Evolutionary conservation across 2,113 vertebrate species (phyloP).

Genomic region (Potamarius usumacintae): DNA sequence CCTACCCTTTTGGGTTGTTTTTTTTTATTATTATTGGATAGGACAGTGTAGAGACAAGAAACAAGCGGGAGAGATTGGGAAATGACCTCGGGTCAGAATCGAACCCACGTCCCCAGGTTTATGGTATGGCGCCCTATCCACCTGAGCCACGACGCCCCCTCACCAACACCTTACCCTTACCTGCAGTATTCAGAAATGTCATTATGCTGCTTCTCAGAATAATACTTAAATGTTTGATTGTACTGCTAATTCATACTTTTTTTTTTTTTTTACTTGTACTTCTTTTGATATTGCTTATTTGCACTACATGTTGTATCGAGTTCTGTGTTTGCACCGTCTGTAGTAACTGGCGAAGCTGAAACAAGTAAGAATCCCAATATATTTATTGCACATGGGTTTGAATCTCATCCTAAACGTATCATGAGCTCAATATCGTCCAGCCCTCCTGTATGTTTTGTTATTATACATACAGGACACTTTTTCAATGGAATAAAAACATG

Average conservation of each 20-base stretch:
- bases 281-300: neutral
- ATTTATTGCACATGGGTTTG: neutral
- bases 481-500: too few species aligned
- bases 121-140: too few species aligned
- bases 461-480: too few species aligned
- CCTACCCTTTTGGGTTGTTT: too few species aligned
- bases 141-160: too few species aligned
- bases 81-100: too few species aligned
- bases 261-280: neutral
- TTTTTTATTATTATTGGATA: too few species aligned
- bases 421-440: neutral
- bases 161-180: neutral
- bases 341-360: neutral
- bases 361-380: neutral
- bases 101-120: too few species aligned
- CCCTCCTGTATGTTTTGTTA: neutral
- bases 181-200: neutral
- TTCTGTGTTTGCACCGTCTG: neutral
- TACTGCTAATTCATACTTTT: neutral
- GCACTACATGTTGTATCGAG: neutral
- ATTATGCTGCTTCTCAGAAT: neutral
- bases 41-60: too few species aligned
- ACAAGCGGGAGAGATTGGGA: too few species aligned
- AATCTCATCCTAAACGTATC: neutral
- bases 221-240: neutral